Evolutionary conservation across 2,797 vertebrate genomes (phyloP), one percentile per base, ranked within the genome.

Genomic region (Hyperoplus immaculatus): DNA sequence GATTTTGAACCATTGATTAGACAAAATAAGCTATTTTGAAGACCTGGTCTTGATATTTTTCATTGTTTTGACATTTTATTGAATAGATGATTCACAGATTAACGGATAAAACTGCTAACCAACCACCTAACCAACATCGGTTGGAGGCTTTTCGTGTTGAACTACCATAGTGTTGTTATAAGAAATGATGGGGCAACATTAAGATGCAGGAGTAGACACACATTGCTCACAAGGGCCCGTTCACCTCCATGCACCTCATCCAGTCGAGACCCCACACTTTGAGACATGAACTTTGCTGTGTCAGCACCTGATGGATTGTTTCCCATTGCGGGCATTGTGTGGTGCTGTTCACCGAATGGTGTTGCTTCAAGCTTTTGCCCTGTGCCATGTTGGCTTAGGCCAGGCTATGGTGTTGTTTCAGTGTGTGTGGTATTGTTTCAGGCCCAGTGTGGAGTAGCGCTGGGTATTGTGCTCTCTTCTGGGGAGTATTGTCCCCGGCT

Each of bases 341-440:
- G 50, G 51, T 77, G 67, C 56, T 63, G 66, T 80, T 78, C 54
- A 45, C 62, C 21, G 2, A 77, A 63, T 12, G 69, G 21, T 86
- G 85, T 84, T 80, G 81, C 81, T 86, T 78, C 79, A 75, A 87
- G 82, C 87, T 77, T 29, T 77, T 65, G 68, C 79, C 69, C 75
- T 72, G 57, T 76, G 79, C 81, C 77, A 6, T 82, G 82, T 84
- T 85, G 80, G 77, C 85, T 89, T 72, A 89, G 58, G 68, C 77
- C 69, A 41, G 72, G 55, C 81, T 65, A 12, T 56, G 71, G 53
- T 92, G 92, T 93, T 94, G 82, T 93, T 93, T 90, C 77, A 91
- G 81, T 41, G 10, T 91, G 84, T 87, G 78, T 86, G 75, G 78
- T 92, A 92, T 94, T 93, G 92, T 94, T 94, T 88, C 80, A 87